Base-by-base conservation (phyloP, 2,113 vertebrate genomes). In the Collichthys lucidus region DNA sequence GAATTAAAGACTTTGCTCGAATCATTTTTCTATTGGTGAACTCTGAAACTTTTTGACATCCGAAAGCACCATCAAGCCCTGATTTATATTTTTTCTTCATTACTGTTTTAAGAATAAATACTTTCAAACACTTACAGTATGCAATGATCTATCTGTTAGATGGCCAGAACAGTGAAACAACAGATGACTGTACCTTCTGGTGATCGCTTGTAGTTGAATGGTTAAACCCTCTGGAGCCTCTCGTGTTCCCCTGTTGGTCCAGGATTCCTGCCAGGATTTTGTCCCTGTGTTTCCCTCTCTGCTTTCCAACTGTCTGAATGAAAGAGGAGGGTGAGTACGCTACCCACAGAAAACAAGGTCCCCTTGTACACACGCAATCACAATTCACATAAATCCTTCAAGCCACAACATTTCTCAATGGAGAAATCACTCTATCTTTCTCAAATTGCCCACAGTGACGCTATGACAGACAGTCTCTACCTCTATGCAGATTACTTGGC, bases 191-290 rank as follows among this genome's bases (percentile, higher is more conserved):
- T 16, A 4, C 63, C 31, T 46, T 68, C n/a, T 42, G 24, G 10
- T 65, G 52, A 47, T 10, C 19, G 46, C 57, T 80, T 80, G 80
- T 20, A 77, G 79, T 49, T 81, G 47, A 89, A 83, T 29, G 53
- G 74, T 88, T 79, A 70, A 84, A 42, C 75, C 76, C 60, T 73
- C 63, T 67, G 62, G 46, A 35, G 71, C 78, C 71, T 91, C 78
- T 79, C 35, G 40, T 83, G 76, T 82, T 84, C 68, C 57, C 62
- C 71, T 80, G 74, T 78, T 47, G 60, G 29, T 69, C 60, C 3
- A 0, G 72, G 86, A 66, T 57, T 75, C 65, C 76, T 66, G 88
- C 85, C 90, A 90, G 76, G 70, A 85, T 70, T 66, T 84, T 83
- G 75, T 89, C 83, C 81, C 79, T 0, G 52, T 74, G 76, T 85